Evolutionary conservation across 2,888 invertebrate species (phyloP).

Genomic region (Cybosia mesomella): DNA sequence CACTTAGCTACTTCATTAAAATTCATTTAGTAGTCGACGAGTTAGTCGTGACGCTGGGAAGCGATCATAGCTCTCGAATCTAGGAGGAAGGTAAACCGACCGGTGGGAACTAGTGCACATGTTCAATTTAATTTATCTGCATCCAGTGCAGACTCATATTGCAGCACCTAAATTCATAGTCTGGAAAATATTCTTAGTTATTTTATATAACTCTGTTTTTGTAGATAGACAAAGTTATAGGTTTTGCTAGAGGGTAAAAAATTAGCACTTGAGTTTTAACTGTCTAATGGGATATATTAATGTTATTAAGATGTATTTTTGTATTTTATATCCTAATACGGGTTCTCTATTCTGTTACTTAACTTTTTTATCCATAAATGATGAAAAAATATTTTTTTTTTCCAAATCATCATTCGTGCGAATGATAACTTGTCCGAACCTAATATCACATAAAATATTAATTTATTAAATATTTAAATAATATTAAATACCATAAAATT

Average conservation of each 20-base stretch:
- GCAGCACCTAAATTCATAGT: conserved; percentile 37
- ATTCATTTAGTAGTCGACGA: conserved; percentile 61
- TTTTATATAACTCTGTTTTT: not conserved
- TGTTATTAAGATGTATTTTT: no score
- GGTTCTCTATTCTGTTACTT: no score
- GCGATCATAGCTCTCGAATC: conserved; percentile 59
- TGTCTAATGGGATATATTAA: not conserved
- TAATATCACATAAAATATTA: no score
- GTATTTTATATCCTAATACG: no score
- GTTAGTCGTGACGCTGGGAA: conserved; percentile 52
- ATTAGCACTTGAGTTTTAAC: not conserved
- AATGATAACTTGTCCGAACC: no score
- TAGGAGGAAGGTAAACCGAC: conserved; percentile 35
- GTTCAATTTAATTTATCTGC: conserved; percentile 72
- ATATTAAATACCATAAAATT: no score
- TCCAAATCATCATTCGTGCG: no score
- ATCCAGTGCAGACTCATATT: conserved; percentile 40
- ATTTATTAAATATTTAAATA: no score
- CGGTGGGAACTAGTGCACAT: conserved; percentile 66
- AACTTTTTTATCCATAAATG: no score
- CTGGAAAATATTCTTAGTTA: conserved; percentile 1
- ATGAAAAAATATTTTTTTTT: no score
- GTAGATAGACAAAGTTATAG: not conserved
- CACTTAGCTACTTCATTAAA: conserved; percentile 65
- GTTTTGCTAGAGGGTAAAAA: not conserved